Evolutionary conservation across 2,888 invertebrate species (phyloP).

Genomic region (Blera fallax): DNA sequence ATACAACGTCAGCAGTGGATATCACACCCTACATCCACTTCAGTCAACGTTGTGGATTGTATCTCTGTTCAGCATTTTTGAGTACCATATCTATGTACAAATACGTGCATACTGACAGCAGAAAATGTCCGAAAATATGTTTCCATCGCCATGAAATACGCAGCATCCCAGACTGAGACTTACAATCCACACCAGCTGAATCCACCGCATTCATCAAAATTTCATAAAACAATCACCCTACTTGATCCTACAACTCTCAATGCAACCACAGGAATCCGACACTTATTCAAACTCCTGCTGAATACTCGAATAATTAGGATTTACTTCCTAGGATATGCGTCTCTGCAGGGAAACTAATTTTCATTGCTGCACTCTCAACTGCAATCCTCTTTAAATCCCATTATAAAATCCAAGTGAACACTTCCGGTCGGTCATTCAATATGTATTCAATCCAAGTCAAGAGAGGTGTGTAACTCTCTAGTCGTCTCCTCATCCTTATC

Average conservation of each 20-base stretch:
- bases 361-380: constrained; percentile 34
- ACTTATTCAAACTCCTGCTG: constrained; percentile 20
- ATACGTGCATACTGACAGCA: too few relatives aligned
- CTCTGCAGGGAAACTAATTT: background rate
- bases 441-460: constrained; percentile 57
- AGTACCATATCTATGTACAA: too few relatives aligned
- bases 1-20: background rate
- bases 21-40: background rate
- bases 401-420: constrained; percentile 60
- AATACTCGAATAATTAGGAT: constrained; percentile 42
- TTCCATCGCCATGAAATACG: too few relatives aligned
- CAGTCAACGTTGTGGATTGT: too few relatives aligned
- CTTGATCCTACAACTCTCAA: constrained; percentile 36
- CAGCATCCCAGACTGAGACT: too few relatives aligned
- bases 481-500: constrained; percentile 13
- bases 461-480: background rate
- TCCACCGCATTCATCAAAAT: too few relatives aligned
- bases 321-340: background rate
- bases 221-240: background rate
- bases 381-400: constrained; percentile 48
- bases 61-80: too few relatives aligned
- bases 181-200: constrained; percentile 13
- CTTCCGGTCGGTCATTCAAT: constrained; percentile 69
- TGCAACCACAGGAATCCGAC: constrained; percentile 57
- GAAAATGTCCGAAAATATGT: too few relatives aligned